Conservation (phyloP, 1,140 invertebrate species). For the Drosophila sp. region DNA sequence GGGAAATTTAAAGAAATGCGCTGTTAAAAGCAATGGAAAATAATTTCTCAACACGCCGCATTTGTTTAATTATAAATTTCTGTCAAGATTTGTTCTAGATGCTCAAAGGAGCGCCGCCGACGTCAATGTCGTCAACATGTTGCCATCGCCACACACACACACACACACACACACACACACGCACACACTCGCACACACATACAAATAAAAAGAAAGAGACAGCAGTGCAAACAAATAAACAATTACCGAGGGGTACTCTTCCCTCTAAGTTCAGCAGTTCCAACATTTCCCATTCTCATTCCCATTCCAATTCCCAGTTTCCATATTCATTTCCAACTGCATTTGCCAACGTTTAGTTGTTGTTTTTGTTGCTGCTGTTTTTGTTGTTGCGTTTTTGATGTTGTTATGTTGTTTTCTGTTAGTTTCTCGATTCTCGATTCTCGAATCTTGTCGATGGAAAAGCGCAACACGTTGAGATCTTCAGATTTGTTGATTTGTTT, state of each 20-base stretch:
- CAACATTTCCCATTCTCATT: too few species aligned
- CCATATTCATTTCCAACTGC: conserved; percentile 44
- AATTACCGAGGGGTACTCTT: conserved; percentile 52
- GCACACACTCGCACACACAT: too few species aligned
- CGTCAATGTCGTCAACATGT: conserved; percentile 69
- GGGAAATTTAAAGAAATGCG: conserved; percentile 74
- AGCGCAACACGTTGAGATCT: conserved; percentile 58
- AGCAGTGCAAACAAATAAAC: conserved; percentile 58
- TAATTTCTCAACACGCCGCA: conserved; percentile 74
- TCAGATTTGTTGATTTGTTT: conserved; percentile 71
- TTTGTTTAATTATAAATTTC: conserved; percentile 83
- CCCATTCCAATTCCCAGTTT: conserved; percentile 1
- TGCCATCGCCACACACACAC: conserved; percentile 58
- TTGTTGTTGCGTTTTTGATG: conserved; percentile 42
- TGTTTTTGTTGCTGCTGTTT: conserved; percentile 33
- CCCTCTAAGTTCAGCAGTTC: conserved; percentile 11
- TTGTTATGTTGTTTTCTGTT: conserved; percentile 35
- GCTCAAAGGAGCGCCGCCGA: conserved; percentile 74
- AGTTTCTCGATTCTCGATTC: conserved; percentile 23
- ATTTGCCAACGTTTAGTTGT: conserved; percentile 53
- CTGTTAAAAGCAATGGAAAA: conserved; percentile 71
- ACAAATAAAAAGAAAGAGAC: conserved; percentile 2
- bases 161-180: conserved; percentile 39
- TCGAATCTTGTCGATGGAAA: conserved; percentile 50
- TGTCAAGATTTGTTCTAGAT: conserved; percentile 71